Evolutionary conservation across 2,113 vertebrate species (phyloP), one percentile per base, ranked within the genome.

Genomic region (Nicator chloris): DNA sequence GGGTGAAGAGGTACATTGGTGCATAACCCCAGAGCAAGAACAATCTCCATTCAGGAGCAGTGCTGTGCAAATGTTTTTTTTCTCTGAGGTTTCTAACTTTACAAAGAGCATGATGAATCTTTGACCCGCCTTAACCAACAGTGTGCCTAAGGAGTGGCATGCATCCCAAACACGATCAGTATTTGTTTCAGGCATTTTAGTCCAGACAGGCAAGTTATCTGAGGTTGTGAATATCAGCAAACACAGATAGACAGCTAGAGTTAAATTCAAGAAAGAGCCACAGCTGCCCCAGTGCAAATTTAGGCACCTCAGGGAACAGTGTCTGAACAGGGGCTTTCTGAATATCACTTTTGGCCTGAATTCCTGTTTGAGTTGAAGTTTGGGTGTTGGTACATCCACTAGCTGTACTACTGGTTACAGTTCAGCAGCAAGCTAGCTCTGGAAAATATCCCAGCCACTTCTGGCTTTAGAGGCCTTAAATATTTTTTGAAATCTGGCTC

Each of bases 141-240:
- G 69, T 45, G 80, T 92, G 60, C 80, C 69, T 91, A 93, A 91
- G 92, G 89, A 91, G 83, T 40, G 77, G 83, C 31, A 31, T 82
- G 44, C 53, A 61, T 89, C 94, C 44, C 83, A 82, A 79, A 84
- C 80, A 64, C 0, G 0, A 83, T 81, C 90, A 92, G 26, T 95
- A 76, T 95, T 94, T 93, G 88, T 93, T 86, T 71, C 83, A 82
- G 91, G 37, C 26, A 22, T 92, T 91, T 92, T 72, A 60, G 65
- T 84, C 56, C 83, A 91, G 83, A 51, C 51, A 49, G 65, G 8
- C n/a, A 86, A 93, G 53, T 69, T 94, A 19, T 64, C 56, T 47
- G 44, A 80, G 64, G n/a, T 30, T 75, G 49, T 56, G 89, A 84
- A 66, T 60, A 63, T 28, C 73, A 71, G 72, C 44, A 90, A 88